Evolutionary conservation across 2,113 vertebrate species (phyloP), one percentile per base, ranked within the genome.

Genomic region (Heliornis fulica): DNA sequence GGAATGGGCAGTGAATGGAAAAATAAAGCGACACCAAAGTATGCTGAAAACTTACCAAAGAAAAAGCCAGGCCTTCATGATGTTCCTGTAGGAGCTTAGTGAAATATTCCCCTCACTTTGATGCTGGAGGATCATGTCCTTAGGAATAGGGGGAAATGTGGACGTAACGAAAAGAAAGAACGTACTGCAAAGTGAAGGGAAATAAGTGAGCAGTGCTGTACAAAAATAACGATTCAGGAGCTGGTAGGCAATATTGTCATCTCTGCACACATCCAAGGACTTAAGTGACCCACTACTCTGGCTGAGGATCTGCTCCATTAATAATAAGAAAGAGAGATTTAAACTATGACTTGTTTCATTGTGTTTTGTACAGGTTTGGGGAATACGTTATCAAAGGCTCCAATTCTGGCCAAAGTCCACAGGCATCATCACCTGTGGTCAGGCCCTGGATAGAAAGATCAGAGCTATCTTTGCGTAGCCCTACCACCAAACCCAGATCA

Each of bases 351-450:
- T 94, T 95, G 96, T 89, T 91, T 85, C 94, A 78, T 63, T 78
- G 77, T 83, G 66, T 95, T 97, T 96, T 94, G 75, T 90, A 93
- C 83, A 64, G 91, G 59, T 92, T 95, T 94, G 84, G 92, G 90
- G 81, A 88, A 92, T 85, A 69, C 8, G 1, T 93, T 96, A 96
- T 95, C 94, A 95, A 96, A 97, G 93, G 93, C 90, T 94, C 81
- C 69, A 41, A 20, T 96, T 94, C 95, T 93, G 89, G 93, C 92
- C 93, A 78, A 78, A 95, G 94, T 96, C 94, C 94, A 70, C 95
- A 89, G 96, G 96, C 76, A 48, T 89, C 89, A 83, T 93, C 95
- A 96, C 94, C 95, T 93, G 96, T 71, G 94, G 96, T 94, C 94
- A 96, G 92, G 72, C 88, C 88, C 96, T 77, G 87, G 96, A 94